Conservation (phyloP, 2,888 invertebrate species). For the Papilio demoleus region DNA sequence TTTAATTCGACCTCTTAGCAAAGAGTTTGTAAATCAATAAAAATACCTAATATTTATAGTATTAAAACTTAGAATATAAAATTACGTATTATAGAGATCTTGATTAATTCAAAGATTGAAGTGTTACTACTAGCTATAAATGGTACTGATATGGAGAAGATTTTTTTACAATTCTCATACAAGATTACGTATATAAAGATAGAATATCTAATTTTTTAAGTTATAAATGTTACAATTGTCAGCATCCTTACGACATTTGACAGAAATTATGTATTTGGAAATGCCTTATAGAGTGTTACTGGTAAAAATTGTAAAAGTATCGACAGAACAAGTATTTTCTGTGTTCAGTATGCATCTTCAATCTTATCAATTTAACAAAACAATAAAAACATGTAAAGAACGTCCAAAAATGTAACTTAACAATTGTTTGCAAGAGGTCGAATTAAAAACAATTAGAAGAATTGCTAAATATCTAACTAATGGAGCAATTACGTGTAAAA, state of each 20-base stretch:
- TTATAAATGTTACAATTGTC: not conserved
- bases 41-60: conserved; percentile 74
- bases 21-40: conserved; percentile 62
- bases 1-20: conserved; percentile 67
- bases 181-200: not conserved
- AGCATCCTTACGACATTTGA: too few species aligned
- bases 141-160: not conserved
- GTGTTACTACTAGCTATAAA: conserved; percentile 3
- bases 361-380: conserved; percentile 21
- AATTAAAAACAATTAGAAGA: conserved; percentile 78
- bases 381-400: conserved; percentile 47
- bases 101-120: conserved; percentile 45
- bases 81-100: conserved; percentile 79
- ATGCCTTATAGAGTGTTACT: too few species aligned
- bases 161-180: not conserved
- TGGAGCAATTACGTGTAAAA: conserved; percentile 76
- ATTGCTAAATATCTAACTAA: conserved; percentile 82
- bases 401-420: conserved; percentile 61
- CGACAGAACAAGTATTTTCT: not conserved
- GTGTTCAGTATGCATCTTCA: conserved; percentile 15
- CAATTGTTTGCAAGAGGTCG: conserved; percentile 68
- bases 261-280: too few species aligned
- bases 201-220: conserved; percentile 49
- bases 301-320: conserved; percentile 42
- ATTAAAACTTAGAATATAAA: conserved; percentile 56